phyloP scores from a whole-genome alignment of 2,113 vertebrate species.

The Brachyistius frenatus region DNA sequence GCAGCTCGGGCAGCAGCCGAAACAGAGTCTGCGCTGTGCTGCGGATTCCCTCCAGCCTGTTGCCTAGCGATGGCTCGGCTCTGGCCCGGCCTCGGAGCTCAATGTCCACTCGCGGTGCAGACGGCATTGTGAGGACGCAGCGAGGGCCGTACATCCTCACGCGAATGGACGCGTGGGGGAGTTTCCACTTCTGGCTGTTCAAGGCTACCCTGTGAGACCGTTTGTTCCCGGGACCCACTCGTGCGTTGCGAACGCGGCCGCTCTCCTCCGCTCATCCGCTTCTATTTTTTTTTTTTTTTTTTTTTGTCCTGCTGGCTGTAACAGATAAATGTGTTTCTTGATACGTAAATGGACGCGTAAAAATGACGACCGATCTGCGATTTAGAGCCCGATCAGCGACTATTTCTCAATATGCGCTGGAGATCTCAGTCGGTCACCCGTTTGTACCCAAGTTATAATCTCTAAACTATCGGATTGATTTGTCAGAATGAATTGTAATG shows the following conservation, averaged over 20 bases:
- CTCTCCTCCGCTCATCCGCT: conserved; percentile 34
- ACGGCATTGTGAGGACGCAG: conserved; percentile 60
- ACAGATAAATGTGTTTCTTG: no score
- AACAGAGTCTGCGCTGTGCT: conserved; percentile 37
- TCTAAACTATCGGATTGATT: no score
- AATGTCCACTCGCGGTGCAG: conserved; percentile 49
- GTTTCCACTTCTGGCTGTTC: conserved; percentile 68
- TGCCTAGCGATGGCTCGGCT: conserved; percentile 77
- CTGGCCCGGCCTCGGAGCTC: conserved; percentile 48
- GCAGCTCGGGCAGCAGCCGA: conserved; percentile 45
- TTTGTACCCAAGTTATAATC: no score
- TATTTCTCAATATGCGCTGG: no score
- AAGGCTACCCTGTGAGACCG: conserved; percentile 49
- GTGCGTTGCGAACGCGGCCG: conserved; percentile 45
- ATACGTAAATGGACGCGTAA: no score
- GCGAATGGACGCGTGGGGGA: conserved; percentile 71
- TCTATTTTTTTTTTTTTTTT: not conserved
- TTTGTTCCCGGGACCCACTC: conserved; percentile 61
- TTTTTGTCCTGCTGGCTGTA: no score
- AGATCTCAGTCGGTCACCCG: no score
- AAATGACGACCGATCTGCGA: no score
- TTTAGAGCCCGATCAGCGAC: no score
- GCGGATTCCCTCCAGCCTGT: conserved; percentile 70
- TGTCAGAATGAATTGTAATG: no score
- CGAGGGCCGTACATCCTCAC: conserved; percentile 58